Evolutionary conservation across 2,797 vertebrate species (phyloP).

Genomic region (Pangasius mekongensis): DNA sequence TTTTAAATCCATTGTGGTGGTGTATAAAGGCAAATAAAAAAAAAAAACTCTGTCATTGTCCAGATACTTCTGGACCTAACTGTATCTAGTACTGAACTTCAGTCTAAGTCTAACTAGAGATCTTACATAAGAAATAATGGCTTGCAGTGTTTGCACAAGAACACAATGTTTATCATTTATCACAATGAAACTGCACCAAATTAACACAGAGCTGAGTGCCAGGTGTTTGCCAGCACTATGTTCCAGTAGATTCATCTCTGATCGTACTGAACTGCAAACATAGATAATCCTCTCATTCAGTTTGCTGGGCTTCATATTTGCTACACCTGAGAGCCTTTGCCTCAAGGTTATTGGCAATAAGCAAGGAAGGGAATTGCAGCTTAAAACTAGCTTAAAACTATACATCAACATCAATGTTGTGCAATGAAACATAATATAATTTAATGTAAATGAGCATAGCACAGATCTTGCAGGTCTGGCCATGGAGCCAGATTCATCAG

Average conservation of each 20-base stretch:
- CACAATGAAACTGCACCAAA: neutral
- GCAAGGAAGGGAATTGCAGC: neutral
- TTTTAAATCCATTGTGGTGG: too few relatives aligned
- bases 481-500: neutral
- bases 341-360: neutral
- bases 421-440: neutral
- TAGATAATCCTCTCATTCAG: neutral
- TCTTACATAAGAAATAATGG: constrained; percentile 33
- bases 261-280: neutral
- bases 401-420: neutral
- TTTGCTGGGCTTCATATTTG: neutral
- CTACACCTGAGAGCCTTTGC: neutral
- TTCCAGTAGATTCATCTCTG: neutral
- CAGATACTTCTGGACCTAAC: too few relatives aligned
- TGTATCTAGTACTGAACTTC: neutral
- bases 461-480: neutral
- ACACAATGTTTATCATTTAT: constrained; percentile 6
- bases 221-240: neutral
- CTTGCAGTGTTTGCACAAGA: constrained; percentile 19
- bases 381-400: neutral
- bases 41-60: too few relatives aligned
- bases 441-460: constrained; percentile 14
- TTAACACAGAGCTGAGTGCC: constrained; percentile 1
- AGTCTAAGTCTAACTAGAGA: neutral
- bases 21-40: too few relatives aligned